Conservation (phyloP, 2,888 invertebrate species). For the Gastrophysa polygoni region DNA sequence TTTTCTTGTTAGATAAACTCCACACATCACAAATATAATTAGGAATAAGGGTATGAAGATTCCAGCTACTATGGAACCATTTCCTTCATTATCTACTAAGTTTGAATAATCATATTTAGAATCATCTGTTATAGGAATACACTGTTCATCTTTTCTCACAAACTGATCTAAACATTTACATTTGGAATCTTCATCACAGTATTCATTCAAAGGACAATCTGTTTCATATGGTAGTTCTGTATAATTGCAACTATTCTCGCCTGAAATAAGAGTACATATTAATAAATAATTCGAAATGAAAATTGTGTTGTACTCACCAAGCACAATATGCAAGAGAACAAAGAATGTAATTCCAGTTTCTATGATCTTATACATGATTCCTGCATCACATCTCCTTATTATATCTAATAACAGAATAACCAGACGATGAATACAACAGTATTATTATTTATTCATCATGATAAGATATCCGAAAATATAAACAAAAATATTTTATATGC, state of each 20-base stretch:
- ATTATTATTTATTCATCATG: conserved; percentile 33
- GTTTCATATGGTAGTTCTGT: conserved; percentile 31
- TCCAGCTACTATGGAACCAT: conserved; percentile 50
- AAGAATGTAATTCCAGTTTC: conserved; percentile 18
- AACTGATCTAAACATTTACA: conserved; percentile 41
- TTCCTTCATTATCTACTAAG: conserved; percentile 46
- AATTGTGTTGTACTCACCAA: conserved; percentile 15
- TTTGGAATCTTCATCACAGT: conserved; percentile 43
- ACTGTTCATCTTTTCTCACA: neutral
- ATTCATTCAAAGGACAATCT: conserved; percentile 47
- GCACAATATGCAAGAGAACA: conserved; percentile 18
- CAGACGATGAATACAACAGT: conserved; percentile 2
- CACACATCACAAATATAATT: conserved; percentile 54
- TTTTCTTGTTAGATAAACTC: conserved; percentile 50
- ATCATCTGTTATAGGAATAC: conserved; percentile 15
- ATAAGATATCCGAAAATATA: conserved; percentile 35
- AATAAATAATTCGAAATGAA: neutral
- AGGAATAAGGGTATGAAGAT: conserved; percentile 52
- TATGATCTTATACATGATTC: conserved; percentile 35
- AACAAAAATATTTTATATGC: conserved; percentile 20
- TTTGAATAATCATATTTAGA: conserved; percentile 46
- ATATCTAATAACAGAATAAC: conserved; percentile 14
- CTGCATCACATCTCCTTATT: conserved; percentile 5
- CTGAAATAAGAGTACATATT: conserved; percentile 26
- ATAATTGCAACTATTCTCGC: conserved; percentile 36